phyloP scores from a whole-genome alignment of 2,113 vertebrate species.

The Heliornis fulica region DNA sequence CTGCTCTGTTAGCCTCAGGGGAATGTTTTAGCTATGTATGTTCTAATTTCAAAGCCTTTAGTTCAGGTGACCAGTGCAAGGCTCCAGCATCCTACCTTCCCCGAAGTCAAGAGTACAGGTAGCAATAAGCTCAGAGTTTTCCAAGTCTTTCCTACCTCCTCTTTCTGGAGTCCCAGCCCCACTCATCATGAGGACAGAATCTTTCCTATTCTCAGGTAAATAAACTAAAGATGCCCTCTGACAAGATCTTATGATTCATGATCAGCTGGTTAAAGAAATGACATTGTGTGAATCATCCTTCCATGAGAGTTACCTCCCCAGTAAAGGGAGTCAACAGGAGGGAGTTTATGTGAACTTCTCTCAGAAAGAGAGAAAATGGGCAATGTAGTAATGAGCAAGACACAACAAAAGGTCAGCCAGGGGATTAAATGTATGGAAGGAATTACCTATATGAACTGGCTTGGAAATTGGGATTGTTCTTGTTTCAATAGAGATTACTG shows the following conservation, averaged over 20 bases:
- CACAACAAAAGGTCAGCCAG: background rate
- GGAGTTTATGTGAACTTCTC: background rate
- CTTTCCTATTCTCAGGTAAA: background rate
- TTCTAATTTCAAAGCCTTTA: background rate
- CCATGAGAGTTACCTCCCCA: background rate
- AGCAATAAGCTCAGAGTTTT: background rate
- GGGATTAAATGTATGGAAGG: background rate
- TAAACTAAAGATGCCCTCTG: background rate
- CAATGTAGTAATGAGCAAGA: background rate
- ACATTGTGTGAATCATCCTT: background rate
- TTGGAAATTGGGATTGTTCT: background rate
- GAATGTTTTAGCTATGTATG: background rate
- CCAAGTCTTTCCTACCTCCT: background rate
- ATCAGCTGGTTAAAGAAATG: conserved; percentile 4
- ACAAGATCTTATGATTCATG: background rate
- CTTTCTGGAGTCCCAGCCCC: background rate
- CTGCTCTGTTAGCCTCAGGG: background rate
- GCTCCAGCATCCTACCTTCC: background rate
- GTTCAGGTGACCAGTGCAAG: background rate
- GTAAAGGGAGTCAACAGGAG: background rate
- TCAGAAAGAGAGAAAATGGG: background rate
- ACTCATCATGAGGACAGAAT: background rate
- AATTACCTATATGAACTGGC: background rate
- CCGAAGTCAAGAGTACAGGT: background rate
- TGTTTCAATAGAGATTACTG: fast-evolving